phyloP scores from a whole-genome alignment of 2,797 vertebrate genomes.

The Danio tinwini region DNA sequence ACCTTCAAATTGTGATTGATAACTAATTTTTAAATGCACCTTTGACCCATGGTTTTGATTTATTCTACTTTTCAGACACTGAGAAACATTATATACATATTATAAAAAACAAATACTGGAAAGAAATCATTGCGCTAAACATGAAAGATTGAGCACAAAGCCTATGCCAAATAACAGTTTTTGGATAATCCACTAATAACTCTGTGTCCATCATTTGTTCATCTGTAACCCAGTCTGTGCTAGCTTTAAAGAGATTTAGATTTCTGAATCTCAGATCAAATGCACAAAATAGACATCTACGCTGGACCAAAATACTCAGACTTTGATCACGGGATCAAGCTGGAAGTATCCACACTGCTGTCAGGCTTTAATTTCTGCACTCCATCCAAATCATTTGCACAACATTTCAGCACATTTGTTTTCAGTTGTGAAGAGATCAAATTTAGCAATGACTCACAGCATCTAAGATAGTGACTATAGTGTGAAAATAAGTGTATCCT shows the following conservation, averaged over 20 bases:
- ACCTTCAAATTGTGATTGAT: no score
- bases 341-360: neutral
- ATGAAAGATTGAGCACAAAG: neutral
- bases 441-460: constrained; percentile 6
- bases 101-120: no score
- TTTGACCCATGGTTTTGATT: no score
- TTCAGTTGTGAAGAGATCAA: neutral
- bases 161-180: neutral
- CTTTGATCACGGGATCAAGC: constrained; percentile 41
- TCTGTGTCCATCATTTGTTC: constrained; percentile 21
- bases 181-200: constrained; percentile 32
- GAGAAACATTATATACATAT: no score
- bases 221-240: constrained; percentile 25
- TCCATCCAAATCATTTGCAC: neutral
- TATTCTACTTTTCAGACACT: no score
- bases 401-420: constrained; percentile 4
- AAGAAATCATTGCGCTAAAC: neutral
- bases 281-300: neutral
- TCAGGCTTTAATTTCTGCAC: neutral
- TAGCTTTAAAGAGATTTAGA: constrained; percentile 41
- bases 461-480: neutral
- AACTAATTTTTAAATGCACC: no score
- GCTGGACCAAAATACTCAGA: constrained; percentile 4
- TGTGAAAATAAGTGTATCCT: neutral
- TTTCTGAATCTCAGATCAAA: constrained; percentile 50